Base-by-base conservation (phyloP, 2,888 invertebrate genomes). In the Acanthopleura granulata region DNA sequence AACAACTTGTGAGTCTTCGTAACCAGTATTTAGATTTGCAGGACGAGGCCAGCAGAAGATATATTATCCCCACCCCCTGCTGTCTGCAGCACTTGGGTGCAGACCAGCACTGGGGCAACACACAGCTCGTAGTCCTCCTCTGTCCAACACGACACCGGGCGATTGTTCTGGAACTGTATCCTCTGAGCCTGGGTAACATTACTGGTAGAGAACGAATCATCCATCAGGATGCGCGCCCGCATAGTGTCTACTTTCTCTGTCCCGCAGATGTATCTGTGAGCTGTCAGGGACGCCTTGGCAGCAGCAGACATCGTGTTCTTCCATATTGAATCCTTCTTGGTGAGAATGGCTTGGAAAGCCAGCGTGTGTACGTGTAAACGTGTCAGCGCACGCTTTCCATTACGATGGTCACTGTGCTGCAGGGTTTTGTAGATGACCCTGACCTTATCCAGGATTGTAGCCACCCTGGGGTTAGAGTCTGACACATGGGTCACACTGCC, bases 1-100 rank as follows among this genome's bases (percentile, higher is more conserved):
- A 3, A 40, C 9, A 6, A 40, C 40, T 6, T 40, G 40, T 40
- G 9, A 40, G 40, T 40, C 40, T 9, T 40, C 9, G 40, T 40
- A 9, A 9, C 40, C 40, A 9, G 40, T 40, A 40, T 9, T 27
- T 80, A 85, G 1, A 91, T 85, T 79, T 92, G 92, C 71, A 91
- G 83, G 29, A 91, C 94, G 22, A 96, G 91, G n/a, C 95, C 96
- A 0, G 96, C 95, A n/a, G 95, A 95, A 0, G 96, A 96, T 80
- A 96, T 95, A 87, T 96, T 96, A 88, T 96, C 96, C 0, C 96
- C 96, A 15, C 95, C 96, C 0, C 96, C 96, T 0, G 95, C 96
- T 0, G 96, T 96, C 84, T 95, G 93, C 77, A 93, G 93, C 0
- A 95, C 95, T 82, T 94, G 93, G 0, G 95, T 95, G 86, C 96